These are phyloP conservation scores for Philaenus spumarius DNA, from an alignment of 1,140 invertebrate genomes.

Conservation along the genomic window DNA sequence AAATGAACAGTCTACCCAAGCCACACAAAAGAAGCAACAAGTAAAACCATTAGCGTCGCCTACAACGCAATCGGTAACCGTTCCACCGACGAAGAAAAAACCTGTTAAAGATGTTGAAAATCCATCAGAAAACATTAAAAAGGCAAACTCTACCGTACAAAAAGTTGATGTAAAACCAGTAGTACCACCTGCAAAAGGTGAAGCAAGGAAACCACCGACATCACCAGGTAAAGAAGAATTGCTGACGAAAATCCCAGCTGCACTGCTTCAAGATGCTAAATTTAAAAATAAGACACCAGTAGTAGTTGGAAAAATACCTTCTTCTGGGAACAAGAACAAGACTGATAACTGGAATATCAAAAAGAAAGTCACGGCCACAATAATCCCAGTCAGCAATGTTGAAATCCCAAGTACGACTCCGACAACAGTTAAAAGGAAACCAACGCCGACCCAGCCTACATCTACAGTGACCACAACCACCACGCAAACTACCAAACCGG, in stretches of 20 bases:
- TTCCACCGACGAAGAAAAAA: neutral
- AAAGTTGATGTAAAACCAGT: conserved; percentile 18
- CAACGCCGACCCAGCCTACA: conserved; percentile 18
- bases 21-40: conserved; percentile 30
- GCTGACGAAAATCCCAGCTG: conserved; percentile 4
- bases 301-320: conserved; percentile 31
- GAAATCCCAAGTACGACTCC: conserved; percentile 4
- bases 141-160: conserved; percentile 1
- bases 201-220: conserved; percentile 1
- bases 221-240: conserved; percentile 4
- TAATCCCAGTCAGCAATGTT: conserved; percentile 15
- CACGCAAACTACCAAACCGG: conserved; percentile 22
- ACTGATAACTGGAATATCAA: conserved; percentile 16
- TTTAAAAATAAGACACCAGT: conserved; percentile 34
- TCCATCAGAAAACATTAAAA: conserved; percentile 22
- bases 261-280: conserved; percentile 31
- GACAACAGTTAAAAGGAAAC: conserved; percentile 25
- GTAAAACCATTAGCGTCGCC: conserved; percentile 22
- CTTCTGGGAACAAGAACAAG: conserved; percentile 14
- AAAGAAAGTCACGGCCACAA: conserved; percentile 20
- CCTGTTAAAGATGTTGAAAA: neutral
- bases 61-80: neutral
- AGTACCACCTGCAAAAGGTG: conserved; percentile 8
- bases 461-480: conserved; percentile 33
- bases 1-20: conserved; percentile 38